Evolutionary conservation across 2,797 vertebrate species (phyloP), one percentile per base, ranked within the genome.

Genomic region (Anabas testudineus): DNA sequence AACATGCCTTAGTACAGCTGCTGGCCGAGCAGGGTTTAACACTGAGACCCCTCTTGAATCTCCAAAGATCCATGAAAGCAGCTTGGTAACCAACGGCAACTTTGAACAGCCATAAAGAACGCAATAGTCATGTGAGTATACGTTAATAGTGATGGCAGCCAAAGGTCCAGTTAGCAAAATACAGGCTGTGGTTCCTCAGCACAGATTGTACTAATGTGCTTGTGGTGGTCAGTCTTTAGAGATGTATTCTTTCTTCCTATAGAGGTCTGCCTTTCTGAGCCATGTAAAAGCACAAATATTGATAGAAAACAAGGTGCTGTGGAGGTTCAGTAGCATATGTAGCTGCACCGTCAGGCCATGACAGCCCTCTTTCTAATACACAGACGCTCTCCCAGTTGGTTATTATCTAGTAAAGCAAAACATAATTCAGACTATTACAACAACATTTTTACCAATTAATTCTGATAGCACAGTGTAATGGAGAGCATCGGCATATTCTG

Each of bases 1-100:
- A 60, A 41, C 42, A 74, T 24, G 41, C 15, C 64, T 63, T 45
- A 53, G 41, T 63, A 62, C 74, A 85, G 76, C 74, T 79, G 76
- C 76, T 76, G 74, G 87, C 80, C 79, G 75, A 76, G 51, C 52
- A 57, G 57, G 21, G 73, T 62, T 76, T 83, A 83, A 80, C 79
- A 83, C 10, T 61, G 28, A 90, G 59, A 81, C 39, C 36, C 58
- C 74, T 41, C 26, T 64, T 66, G 16, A 80, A 76, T 57, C 78
- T 74, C n/a, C 8, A 46, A 66, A 71, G 48, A 79, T 65, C 41
- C 19, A 67, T 39, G 12, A 81, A 83, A 82, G 55, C 53, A 21
- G 68, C 63, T 65, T 49, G 65, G 75, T 83, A 84, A 87, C 81
- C 69, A 67, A 76, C 12, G n/a, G 65, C 68, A 80, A 82, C 80